Evolutionary conservation across 2,797 vertebrate genomes (phyloP), one percentile per base, ranked within the genome.

Genomic region (Falco rusticolus): DNA sequence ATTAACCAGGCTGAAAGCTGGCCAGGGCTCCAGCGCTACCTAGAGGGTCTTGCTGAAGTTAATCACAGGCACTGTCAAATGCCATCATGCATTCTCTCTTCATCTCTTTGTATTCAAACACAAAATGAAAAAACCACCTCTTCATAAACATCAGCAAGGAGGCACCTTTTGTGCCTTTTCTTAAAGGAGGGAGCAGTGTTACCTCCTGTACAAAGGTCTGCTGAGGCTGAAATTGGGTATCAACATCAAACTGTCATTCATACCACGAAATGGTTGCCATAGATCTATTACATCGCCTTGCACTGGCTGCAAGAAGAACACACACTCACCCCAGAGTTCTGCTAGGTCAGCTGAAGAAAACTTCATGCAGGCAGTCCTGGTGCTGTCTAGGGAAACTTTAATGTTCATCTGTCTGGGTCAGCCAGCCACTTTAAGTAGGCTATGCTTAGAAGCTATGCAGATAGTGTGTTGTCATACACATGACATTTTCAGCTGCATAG

Each of bases 231-330:
- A 92, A 53, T 10, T 3, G 9, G 14, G 11, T 64, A 59, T 7
- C 33, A 3, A 39, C 10, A 20, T 37, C 51, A 80, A 93, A 25
- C 26, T 56, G 34, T 7, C 37, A 37, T 60, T 54, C 39, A 37
- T 13, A 54, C 25, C 41, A 59, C 3, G 18, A 71, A 75, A 89
- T 11, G 4, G 16, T 19, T 84, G 34, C n/a, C 56, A 51, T 3
- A 65, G 14, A 66, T 60, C 28, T 43, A 47, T 1, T 53, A 19
- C 19, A 43, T 56, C 41, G 69, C 21, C 47, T 66, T 5, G 0
- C 25, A 51, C 16, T 4, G 2, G 47, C 48, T 43, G 2, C 4
- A n/a, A 47, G n/a, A 85, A 41, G 1, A 50, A 39, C 0, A 0
- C 3, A 68, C 0, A 16, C 31, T 47, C 34, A 39, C 26, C 45